These are phyloP conservation scores for Cataglyphis rosenhaueri DNA, from an alignment of 2,888 invertebrate species.

Conservation along the genomic window DNA sequence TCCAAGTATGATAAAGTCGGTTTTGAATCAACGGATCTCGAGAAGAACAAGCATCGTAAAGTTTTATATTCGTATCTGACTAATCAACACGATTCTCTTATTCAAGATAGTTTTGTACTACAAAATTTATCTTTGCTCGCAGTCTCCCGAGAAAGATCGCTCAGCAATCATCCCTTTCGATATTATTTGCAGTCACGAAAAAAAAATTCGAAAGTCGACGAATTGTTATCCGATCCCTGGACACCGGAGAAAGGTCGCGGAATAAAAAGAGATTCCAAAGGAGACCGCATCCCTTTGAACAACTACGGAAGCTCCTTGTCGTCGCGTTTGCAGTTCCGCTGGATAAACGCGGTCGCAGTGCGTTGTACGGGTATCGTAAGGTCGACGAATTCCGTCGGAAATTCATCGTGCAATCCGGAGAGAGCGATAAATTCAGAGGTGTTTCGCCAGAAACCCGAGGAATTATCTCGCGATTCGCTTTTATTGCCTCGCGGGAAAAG, in stretches of 20 bases:
- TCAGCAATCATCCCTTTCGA: background rate
- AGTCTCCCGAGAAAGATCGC: background rate
- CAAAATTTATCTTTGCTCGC: conserved; percentile 30
- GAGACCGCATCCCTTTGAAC: conserved; percentile 16
- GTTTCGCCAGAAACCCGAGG: background rate
- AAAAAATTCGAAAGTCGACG: conserved; percentile 4
- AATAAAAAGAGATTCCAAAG: background rate
- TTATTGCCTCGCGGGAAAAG: background rate
- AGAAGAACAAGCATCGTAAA: conserved; percentile 52
- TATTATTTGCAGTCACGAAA: background rate
- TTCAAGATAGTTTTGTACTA: background rate
- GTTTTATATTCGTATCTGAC: conserved; percentile 44
- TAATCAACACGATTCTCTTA: conserved; percentile 15
- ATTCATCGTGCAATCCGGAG: conserved; percentile 14
- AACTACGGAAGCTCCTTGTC: background rate
- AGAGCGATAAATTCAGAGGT: conserved; percentile 32
- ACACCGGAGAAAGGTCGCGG: background rate
- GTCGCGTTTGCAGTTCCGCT: conserved; percentile 6
- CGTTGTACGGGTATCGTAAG: conserved; percentile 3
- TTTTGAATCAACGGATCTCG: conserved; percentile 27
- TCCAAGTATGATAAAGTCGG: conserved; percentile 20
- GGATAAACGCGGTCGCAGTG: background rate
- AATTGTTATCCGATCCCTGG: conserved; percentile 13
- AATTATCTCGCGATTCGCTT: conserved; percentile 33
- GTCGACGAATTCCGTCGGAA: conserved; percentile 26